Conservation (phyloP, 2,113 vertebrate species). For the Pseudopipra pipra region DNA sequence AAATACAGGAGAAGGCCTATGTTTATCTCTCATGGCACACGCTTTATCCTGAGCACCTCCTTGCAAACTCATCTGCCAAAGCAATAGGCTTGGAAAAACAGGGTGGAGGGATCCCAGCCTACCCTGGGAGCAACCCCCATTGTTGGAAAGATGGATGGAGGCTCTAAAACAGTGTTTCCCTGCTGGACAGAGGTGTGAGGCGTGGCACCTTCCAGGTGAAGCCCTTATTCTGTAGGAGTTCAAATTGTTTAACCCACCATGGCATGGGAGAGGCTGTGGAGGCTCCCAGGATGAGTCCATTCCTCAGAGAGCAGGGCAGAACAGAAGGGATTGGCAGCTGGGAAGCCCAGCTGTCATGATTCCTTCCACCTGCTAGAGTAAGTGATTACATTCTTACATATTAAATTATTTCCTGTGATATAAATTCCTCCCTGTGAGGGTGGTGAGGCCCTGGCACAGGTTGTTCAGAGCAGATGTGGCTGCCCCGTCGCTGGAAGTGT, state of each 20-base stretch:
- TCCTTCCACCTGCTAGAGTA: fast-evolving
- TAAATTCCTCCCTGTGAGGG: background rate
- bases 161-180: background rate
- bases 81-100: background rate
- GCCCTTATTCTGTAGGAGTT: too few species aligned
- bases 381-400: background rate
- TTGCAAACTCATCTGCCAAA: background rate
- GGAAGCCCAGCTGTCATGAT: background rate
- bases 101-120: background rate
- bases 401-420: background rate
- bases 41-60: background rate
- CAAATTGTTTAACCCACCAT: fast-evolving
- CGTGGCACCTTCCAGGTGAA: background rate
- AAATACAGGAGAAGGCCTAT: too few species aligned
- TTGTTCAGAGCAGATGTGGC: background rate
- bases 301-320: background rate
- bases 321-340: background rate
- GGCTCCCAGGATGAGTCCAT: background rate
- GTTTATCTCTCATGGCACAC: background rate
- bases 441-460: background rate
- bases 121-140: fast-evolving
- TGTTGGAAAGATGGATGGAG: background rate
- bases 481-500: background rate
- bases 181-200: fast-evolving
- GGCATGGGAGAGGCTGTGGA: background rate